A percentile compares a stretch with the other conserved stretches of the same genome.
These are phyloP conservation scores for Watsonalla binaria DNA, from an alignment of 2,888 invertebrate genomes.

Conservation along the genomic window DNA sequence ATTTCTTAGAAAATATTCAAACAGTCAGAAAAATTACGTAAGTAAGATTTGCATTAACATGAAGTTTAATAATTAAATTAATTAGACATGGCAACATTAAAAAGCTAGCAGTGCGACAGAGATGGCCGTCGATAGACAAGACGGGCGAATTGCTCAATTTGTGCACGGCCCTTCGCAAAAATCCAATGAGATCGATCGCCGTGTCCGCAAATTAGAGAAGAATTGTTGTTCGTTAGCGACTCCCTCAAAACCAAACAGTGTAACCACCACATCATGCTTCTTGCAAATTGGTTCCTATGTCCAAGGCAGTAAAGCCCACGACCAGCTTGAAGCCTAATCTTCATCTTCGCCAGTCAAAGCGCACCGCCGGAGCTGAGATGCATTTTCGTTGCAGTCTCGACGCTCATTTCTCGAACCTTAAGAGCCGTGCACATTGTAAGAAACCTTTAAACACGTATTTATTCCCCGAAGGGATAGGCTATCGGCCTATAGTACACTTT, in stretches of 20 bases:
- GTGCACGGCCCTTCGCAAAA: slow-evolving; percentile 71
- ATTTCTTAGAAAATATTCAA: too few species aligned
- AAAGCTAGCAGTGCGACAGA: slow-evolving; percentile 28
- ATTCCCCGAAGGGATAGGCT: too few species aligned
- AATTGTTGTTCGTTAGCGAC: slow-evolving; percentile 71
- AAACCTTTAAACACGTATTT: too few species aligned
- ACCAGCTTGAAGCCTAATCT: slow-evolving; percentile 33
- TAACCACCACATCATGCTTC: slow-evolving; percentile 25
- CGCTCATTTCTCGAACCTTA: slow-evolving; percentile 53
- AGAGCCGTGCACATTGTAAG: slow-evolving; percentile 14
- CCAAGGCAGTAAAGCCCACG: slow-evolving; percentile 4
- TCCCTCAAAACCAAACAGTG: slow-evolving; percentile 23
- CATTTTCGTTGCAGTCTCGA: slow-evolving; percentile 59
- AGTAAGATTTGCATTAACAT: too few species aligned
- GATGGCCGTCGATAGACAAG: slow-evolving; percentile 34
- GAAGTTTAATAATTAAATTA: too few species aligned
- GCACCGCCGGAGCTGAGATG: slow-evolving; percentile 58
- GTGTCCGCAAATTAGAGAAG: slow-evolving; percentile 77
- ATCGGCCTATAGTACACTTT: too few species aligned
- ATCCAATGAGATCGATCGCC: slow-evolving; percentile 77
- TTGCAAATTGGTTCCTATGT: slow-evolving; percentile 24
- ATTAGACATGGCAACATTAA: slow-evolving; percentile 15
- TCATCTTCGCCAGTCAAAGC: slow-evolving; percentile 63
- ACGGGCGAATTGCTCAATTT: slow-evolving; percentile 74
- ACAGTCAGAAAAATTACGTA: too few species aligned